phyloP scores from a whole-genome alignment of 2,797 vertebrate species.

The Neosilurus hyrtlii region DNA sequence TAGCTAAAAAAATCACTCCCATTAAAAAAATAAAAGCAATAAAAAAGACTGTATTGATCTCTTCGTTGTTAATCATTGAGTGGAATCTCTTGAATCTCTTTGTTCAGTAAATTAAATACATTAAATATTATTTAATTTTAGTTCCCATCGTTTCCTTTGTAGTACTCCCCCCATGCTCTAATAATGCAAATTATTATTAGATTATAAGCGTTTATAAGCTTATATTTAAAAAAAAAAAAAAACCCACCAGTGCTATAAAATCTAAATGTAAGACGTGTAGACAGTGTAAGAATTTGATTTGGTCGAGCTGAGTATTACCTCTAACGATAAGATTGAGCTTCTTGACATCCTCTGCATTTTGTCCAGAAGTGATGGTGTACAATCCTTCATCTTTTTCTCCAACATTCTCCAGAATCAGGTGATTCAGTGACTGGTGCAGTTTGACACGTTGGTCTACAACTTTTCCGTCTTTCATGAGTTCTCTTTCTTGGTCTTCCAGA shows the following conservation, averaged over 20 bases:
- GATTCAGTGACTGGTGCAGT: conserved; percentile 56
- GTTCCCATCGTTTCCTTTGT: neutral
- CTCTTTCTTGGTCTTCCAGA: conserved; percentile 27
- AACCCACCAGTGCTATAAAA: neutral
- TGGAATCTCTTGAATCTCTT: neutral
- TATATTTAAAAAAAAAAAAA: too few relatives aligned
- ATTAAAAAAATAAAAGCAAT: neutral
- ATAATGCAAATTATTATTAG: neutral
- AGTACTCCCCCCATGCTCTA: neutral
- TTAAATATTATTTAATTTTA: neutral
- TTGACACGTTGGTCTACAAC: conserved; percentile 58
- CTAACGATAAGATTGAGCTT: conserved; percentile 67
- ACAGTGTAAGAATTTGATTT: neutral
- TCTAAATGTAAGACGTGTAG: too few relatives aligned
- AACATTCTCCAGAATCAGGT: conserved; percentile 70
- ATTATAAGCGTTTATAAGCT: too few relatives aligned
- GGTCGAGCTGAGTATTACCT: conserved; percentile 61
- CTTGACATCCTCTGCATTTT: conserved; percentile 50
- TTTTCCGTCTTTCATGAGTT: conserved; percentile 59
- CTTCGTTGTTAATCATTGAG: neutral
- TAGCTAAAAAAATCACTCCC: too few relatives aligned
- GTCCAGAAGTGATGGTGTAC: conserved; percentile 66
- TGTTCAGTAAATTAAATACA: neutral
- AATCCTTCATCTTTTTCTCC: conserved; percentile 71
- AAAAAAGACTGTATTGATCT: neutral